A percentile compares a stretch with the other conserved stretches of the same genome.
These are phyloP conservation scores for Pluvialis apricaria DNA, from an alignment of 2,113 vertebrate species.

Conservation along the genomic window DNA sequence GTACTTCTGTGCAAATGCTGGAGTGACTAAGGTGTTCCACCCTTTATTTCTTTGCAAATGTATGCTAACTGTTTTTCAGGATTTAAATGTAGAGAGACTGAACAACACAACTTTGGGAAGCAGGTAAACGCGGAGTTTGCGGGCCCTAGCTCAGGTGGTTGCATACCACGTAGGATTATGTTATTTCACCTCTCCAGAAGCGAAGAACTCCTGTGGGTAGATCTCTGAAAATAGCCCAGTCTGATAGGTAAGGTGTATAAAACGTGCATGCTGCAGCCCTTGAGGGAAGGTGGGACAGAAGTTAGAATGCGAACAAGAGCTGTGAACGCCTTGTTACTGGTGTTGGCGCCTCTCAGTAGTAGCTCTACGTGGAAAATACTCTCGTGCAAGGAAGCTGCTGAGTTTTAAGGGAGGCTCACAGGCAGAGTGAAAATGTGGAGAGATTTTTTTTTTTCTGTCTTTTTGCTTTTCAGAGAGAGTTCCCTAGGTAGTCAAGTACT, in stretches of 20 bases:
- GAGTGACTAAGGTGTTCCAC: neutral
- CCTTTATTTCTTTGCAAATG: neutral
- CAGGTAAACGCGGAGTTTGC: neutral
- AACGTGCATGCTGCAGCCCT: neutral
- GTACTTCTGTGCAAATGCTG: neutral
- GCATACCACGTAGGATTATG: rapidly evolving
- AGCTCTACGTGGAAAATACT: neutral
- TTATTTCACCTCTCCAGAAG: neutral
- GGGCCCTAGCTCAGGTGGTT: neutral
- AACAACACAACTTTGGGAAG: neutral
- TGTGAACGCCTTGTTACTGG: neutral
- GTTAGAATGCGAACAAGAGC: neutral
- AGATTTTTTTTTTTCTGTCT: neutral
- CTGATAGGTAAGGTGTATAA: neutral
- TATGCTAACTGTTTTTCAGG: neutral
- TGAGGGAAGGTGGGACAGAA: neutral
- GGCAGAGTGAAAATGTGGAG: neutral
- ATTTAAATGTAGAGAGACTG: neutral
- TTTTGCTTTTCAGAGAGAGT: neutral
- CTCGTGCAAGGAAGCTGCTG: neutral
- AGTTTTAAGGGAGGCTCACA: neutral
- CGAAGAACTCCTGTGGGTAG: neutral
- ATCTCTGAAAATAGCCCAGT: neutral
- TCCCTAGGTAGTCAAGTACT: neutral
- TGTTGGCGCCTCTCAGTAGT: neutral